Evolutionary conservation across 2,113 vertebrate species (phyloP), one percentile per base, ranked within the genome.

Genomic region (human): DNA sequence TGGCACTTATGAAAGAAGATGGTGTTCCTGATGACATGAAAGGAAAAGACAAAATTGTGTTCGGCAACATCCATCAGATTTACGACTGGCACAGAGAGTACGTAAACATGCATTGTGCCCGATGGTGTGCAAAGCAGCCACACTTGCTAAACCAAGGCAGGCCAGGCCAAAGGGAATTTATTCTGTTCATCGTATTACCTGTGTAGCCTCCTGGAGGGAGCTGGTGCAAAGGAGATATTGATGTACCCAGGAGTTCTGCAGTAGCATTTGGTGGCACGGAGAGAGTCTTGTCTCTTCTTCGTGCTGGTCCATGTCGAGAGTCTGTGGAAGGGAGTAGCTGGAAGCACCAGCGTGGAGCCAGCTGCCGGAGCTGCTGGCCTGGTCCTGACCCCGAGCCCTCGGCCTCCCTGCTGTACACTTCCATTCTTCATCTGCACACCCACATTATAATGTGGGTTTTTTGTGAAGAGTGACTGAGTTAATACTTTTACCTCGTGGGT

Each of bases 61-160:
- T 99, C 97, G 99, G 99, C 97, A 99, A 99, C 98, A 99, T 99
- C 97, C 99, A 99, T 97, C 99, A 99, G 98, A 99, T 99, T 97
- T 99, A 99, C 27, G 99, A 99, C 98, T 99, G 99, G 99, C 99
- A 99, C 99, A 99, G 99, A 99, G 99, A 99, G 99, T 99, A 99
- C 0, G 99, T 99, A 97, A 94, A 12, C 0, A 1, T 32, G 1
- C 1, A 0, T 9, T 6, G 0, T 6, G 23, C 43, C 0, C 0
- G 5, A 0, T 5, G 7, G 1, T 17, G 18, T 16, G 10, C 35
- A 1, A 25, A 27, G 13, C 38, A 0, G 4, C 30, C 10, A 0
- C 52, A 4, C 27, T n/a, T 0, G 6, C 70, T 8, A 0, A n/a
- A 1, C 16, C 4, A 5, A 3, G 0, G 48, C 25, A 0, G 17